Evolutionary conservation across 35 echinoderm and acorn worm genomes (phyloP), one percentile per base, ranked within the genome.

Genomic region (Stichopus chloronotus): DNA sequence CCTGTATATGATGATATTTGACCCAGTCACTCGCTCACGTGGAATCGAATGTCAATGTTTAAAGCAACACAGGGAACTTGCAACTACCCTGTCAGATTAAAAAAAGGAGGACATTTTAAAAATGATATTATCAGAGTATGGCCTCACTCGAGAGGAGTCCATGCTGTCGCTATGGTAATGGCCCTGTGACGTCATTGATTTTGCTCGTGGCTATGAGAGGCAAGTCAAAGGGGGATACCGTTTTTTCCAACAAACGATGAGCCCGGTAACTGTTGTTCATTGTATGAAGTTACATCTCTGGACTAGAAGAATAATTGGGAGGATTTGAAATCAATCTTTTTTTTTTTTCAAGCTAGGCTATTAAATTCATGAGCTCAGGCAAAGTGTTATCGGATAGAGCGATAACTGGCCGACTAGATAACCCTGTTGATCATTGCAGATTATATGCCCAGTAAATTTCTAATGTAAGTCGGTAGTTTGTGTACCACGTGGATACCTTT

Each of bases 11-110:
- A 43, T 43, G 9, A 65, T 65, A 65, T 65, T 65, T 17, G 61
- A 65, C 19, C 61, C 61, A 9, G 13, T 65, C 11, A 14, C 4
- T 19, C 8, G 8, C 11, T 83, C 8, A 55, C 80, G 25, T 83
- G 17, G 80, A 83, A 83, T 56, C 80, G 55, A 52, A 83, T 83
- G 13, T 83, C 80, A 83, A 83, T 43, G 24, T 83, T 57, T 83
- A 52, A 56, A 55, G 52, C 78, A 81, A 81, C 12, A 14, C 78
- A 25, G 78, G 25, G 5, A 43, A 43, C 14, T 81, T 13, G 78
- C 43, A 81, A 81, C 43, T 81, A 53, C 78, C 78, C 20, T 81
- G 43, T 81, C 78, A 81, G 78, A 52, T 81, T 81, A 25, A 81
- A 81, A 81, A 79, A 78, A 71, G 22, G 22, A 79, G 22, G 21